Conservation (phyloP, 2,888 invertebrate genomes). For the Chrysomela aeneicollis region DNA sequence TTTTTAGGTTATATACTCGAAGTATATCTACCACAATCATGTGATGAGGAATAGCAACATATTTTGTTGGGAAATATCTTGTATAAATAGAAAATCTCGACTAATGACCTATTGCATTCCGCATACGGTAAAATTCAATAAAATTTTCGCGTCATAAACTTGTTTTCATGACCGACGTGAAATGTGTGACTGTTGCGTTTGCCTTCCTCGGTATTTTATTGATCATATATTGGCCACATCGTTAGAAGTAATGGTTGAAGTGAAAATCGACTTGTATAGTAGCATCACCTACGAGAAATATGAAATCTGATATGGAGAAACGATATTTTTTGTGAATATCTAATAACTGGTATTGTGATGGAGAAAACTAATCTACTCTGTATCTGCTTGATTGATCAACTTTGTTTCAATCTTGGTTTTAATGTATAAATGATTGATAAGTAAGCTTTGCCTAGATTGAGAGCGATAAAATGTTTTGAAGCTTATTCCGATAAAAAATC, state of each 20-base stretch:
- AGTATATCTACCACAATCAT: no score
- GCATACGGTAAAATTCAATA: conserved; percentile 2
- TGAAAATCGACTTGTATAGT: no score
- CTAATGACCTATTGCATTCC: conserved; percentile 5
- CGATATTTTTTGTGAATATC: background rate
- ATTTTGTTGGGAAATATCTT: conserved; percentile 3
- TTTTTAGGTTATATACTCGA: no score
- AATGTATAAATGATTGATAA: no score
- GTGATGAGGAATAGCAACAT: no score
- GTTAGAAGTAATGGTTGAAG: background rate
- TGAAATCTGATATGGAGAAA: background rate
- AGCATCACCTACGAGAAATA: background rate
- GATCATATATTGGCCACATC: conserved; percentile 5
- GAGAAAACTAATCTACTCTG: no score
- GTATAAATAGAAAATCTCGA: background rate
- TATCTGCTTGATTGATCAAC: no score
- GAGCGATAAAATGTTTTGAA: no score
- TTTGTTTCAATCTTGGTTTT: no score
- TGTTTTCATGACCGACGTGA: conserved; percentile 3
- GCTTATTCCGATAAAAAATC: no score
- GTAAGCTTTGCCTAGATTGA: no score
- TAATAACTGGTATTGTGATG: no score
- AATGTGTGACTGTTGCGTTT: background rate
- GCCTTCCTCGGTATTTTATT: conserved; percentile 7
- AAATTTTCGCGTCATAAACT: conserved; percentile 5